Evolutionary conservation across 2,888 invertebrate species (phyloP).

Genomic region (Noctua pronuba): DNA sequence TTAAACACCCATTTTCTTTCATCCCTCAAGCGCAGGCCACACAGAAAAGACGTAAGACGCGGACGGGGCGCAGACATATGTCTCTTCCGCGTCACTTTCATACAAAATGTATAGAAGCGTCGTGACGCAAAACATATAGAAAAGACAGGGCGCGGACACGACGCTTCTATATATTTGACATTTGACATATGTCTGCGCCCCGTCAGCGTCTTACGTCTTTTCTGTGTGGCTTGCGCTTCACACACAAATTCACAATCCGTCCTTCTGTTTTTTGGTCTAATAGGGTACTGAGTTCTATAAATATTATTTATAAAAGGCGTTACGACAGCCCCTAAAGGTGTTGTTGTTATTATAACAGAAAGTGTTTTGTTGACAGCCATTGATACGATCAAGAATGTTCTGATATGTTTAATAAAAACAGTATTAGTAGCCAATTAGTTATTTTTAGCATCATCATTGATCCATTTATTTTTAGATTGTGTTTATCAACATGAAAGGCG

Average conservation of each 20-base stretch:
- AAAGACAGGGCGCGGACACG: too few species aligned
- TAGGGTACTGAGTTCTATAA: not conserved
- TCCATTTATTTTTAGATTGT: conserved; percentile 34
- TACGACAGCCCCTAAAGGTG: not conserved
- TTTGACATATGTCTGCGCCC: too few species aligned
- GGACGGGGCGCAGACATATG: too few species aligned
- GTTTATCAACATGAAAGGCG: conserved; percentile 20
- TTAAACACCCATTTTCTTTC: too few species aligned
- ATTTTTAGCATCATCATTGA: conserved; percentile 40
- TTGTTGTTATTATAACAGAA: conserved; percentile 18
- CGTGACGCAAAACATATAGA: too few species aligned
- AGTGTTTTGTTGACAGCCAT: conserved; percentile 19
- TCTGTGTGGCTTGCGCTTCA: too few species aligned
- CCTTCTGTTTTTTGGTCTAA: not conserved
- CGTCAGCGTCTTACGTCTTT: too few species aligned
- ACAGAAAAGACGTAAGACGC: too few species aligned
- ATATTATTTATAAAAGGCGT: not conserved
- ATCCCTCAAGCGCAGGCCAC: too few species aligned
- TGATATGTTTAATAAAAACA: conserved; percentile 21
- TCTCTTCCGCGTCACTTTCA: too few species aligned
- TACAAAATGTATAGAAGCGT: too few species aligned
- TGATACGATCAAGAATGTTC: conserved; percentile 9
- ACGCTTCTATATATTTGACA: too few species aligned
- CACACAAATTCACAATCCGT: not conserved
- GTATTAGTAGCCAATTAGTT: conserved; percentile 11